A percentile compares a stretch with the other conserved stretches of the same genome.
Evolutionary conservation across 2,888 invertebrate genomes (phyloP).

Genomic region (Ceratothoa steindachneri): DNA sequence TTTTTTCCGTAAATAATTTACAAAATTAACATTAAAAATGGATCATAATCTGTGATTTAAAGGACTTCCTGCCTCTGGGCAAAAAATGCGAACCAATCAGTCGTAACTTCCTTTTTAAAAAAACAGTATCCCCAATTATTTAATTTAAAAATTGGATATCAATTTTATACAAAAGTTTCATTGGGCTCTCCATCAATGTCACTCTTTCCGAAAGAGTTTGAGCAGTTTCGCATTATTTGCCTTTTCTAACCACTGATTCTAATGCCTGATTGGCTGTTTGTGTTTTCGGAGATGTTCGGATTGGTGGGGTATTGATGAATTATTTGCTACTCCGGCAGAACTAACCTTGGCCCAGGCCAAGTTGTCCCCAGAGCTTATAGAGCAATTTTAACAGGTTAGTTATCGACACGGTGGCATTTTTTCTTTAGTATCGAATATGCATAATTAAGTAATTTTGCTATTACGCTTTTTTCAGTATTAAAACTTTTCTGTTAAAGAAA

Average conservation of each 20-base stretch:
- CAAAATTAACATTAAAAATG: no score
- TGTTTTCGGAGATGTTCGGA: neutral
- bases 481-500: neutral
- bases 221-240: no score
- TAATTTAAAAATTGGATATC: no score
- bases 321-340: conserved; percentile 3
- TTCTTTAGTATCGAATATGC: neutral
- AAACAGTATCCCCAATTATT: no score
- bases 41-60: no score
- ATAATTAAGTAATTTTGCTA: neutral
- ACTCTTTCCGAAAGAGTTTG: no score
- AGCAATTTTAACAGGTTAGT: conserved; percentile 25
- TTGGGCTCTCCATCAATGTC: no score
- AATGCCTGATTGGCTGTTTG: neutral
- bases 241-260: neutral
- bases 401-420: neutral
- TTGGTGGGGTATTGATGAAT: neutral
- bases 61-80: no score
- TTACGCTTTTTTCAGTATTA: neutral
- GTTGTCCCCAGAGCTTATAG: conserved; percentile 22
- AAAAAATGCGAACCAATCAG: no score
- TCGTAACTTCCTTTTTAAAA: no score
- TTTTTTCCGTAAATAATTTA: no score
- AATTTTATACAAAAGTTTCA: no score
- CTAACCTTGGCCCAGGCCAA: conserved; percentile 25